Evolutionary conservation across 2,888 invertebrate genomes (phyloP), one percentile per base, ranked within the genome.

Genomic region (Hypomecis atomaria): DNA sequence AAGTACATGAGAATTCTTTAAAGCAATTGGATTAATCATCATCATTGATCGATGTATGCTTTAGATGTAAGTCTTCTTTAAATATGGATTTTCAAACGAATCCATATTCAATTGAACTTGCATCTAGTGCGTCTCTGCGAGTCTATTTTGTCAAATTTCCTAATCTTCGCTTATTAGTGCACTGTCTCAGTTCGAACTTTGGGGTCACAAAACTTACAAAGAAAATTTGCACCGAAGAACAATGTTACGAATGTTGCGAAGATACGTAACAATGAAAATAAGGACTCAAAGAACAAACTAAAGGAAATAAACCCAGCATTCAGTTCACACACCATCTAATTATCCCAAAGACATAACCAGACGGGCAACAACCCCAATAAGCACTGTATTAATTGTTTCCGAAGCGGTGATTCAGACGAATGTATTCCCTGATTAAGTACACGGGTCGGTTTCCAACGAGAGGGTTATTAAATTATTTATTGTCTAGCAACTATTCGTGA

Each of bases 401-500:
- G 85, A 89, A 88, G 88, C 85, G 86, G 86, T 82, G 86, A 90
- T 89, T 88, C 82, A 78, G 79, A 78, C 68, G 68, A 70, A 88
- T 85, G 85, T 88, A 84, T 85, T 83, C 82, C 77, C 84, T 89
- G 89, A 91, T 91, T 89, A 89, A 89, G 85, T 86, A 85, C 78
- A 83, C 81, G 85, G 83, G 85, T 86, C 79, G 84, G 83, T 78
- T 78, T 79, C 79, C 77, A 83, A 80, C 81, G 74, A 78, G 81
- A 82, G 87, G 90, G 89, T 88, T 90, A 90, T 89, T 88, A 90
- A 88, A 90, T 89, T 90, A 92, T 92, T 91, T 91, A 90, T 90
- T 90, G 90, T 90, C 85, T 87, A 80, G 81, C 79, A 84, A 79
- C 88, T 90, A 88, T 87, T 86, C 84, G 85, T 79, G 81, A 86